phyloP scores from a whole-genome alignment of 2,113 vertebrate species.

The Salvelinus namaycush region DNA sequence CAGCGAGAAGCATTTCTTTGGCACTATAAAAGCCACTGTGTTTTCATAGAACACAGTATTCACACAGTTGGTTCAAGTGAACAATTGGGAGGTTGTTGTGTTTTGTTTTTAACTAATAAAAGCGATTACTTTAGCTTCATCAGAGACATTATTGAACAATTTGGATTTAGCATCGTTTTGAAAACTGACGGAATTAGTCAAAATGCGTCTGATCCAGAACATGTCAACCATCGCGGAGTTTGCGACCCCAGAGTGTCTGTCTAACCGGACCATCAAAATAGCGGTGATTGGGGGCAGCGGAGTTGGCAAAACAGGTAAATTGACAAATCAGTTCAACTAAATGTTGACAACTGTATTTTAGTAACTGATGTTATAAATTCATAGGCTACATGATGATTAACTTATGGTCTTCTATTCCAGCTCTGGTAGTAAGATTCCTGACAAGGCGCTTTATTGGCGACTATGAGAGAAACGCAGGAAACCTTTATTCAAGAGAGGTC shows the following conservation, averaged over 20 bases:
- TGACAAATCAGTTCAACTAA: background rate
- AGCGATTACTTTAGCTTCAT: conserved; percentile 48
- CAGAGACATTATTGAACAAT: background rate
- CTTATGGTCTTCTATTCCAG: conserved; percentile 59
- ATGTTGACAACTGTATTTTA: background rate
- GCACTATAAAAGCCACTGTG: conserved; percentile 53
- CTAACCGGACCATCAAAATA: conserved; percentile 84
- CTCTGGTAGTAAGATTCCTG: conserved; percentile 92
- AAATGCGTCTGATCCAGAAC: conserved; percentile 92
- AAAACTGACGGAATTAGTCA: background rate
- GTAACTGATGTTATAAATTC: background rate
- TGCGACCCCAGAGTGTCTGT: conserved; percentile 63
- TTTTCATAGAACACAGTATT: background rate
- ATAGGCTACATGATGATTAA: background rate
- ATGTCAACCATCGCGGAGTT: conserved; percentile 91
- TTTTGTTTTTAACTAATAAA: background rate
- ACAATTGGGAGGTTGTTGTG: too few species aligned
- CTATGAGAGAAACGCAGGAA: conserved; percentile 97
- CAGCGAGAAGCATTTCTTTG: conserved; percentile 20
- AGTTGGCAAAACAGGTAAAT: conserved; percentile 92
- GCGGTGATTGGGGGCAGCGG: conserved; percentile 90
- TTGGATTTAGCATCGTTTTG: conserved; percentile 57
- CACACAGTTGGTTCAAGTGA: background rate
- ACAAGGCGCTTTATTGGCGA: conserved; percentile 95
- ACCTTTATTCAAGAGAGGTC: conserved; percentile 93